phyloP scores from a whole-genome alignment of 2,888 invertebrate species.

The Psylliodes chrysocephalus region DNA sequence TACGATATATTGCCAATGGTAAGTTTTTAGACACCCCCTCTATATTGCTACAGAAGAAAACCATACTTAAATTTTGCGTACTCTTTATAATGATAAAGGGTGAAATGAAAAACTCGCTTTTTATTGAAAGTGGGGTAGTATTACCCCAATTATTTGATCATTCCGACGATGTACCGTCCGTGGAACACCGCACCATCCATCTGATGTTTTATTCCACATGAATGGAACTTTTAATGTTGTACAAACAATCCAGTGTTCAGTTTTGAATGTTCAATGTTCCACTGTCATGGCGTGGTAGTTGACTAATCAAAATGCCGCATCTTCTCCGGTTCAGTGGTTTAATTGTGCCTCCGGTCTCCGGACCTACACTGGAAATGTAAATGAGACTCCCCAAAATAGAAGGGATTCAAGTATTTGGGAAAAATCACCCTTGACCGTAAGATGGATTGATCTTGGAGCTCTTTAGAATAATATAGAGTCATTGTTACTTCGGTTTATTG shows the following conservation, averaged over 20 bases:
- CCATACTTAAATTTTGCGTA: no score
- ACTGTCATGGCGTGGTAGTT: slow-evolving; percentile 47
- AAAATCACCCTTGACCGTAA: slow-evolving; percentile 56
- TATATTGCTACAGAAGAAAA: no score
- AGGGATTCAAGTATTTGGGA: slow-evolving; percentile 46
- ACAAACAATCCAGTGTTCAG: slow-evolving; percentile 42
- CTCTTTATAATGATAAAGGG: no score
- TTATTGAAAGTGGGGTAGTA: no score
- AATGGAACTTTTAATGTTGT: slow-evolving; percentile 36
- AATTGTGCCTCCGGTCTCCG: slow-evolving; percentile 54
- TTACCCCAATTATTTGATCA: slow-evolving; percentile 20
- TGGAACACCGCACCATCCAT: slow-evolving; percentile 10
- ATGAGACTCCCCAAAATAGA: slow-evolving; percentile 45
- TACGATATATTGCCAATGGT: no score
- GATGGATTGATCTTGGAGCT: slow-evolving; percentile 56
- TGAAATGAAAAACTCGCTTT: no score
- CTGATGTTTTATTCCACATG: slow-evolving; percentile 29
- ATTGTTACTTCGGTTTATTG: slow-evolving; percentile 56
- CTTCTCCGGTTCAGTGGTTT: slow-evolving; percentile 54
- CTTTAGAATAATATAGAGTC: slow-evolving; percentile 58
- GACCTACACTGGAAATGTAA: slow-evolving; percentile 55
- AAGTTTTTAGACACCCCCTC: no score
- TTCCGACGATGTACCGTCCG: slow-evolving; percentile 4
- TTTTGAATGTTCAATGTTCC: slow-evolving; percentile 17
- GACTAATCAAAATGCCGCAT: slow-evolving; percentile 50